phyloP scores from a whole-genome alignment of 2,113 vertebrate genomes.

The Trematocara unimaculatum region DNA sequence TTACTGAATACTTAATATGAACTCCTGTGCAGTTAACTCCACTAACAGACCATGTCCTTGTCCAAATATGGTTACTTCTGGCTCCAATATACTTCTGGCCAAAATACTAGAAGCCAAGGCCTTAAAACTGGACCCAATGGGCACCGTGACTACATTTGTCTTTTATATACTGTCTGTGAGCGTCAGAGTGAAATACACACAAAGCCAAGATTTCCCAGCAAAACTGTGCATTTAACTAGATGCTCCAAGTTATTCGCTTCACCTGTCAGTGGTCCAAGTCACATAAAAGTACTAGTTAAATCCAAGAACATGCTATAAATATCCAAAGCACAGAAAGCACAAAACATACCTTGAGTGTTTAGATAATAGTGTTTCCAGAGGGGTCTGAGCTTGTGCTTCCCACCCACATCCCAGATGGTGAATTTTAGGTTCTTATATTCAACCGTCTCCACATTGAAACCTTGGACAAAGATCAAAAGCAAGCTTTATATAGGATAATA shows the following conservation, averaged over 20 bases:
- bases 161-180: neutral
- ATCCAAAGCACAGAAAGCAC: neutral
- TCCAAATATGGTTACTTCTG: neutral
- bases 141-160: neutral
- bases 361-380: constrained; percentile 99
- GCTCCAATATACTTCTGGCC: neutral
- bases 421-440: constrained; percentile 99
- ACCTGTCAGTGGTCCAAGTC: neutral
- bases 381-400: constrained; percentile 94
- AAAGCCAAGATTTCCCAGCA: neutral
- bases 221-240: neutral
- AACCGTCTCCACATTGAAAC: constrained; percentile 98
- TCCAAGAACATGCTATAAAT: neutral
- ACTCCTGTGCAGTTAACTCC: neutral
- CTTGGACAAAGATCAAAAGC: constrained; percentile 51
- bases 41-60: neutral
- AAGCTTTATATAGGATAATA: neutral
- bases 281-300: neutral
- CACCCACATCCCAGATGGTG: constrained; percentile 99
- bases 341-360: constrained; percentile 90
- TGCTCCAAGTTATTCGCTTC: neutral
- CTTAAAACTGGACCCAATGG: neutral
- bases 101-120: neutral
- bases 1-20: neutral
- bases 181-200: neutral